Evolutionary conservation across 2,797 vertebrate genomes (phyloP).

Genomic region (Xenopus petersii): DNA sequence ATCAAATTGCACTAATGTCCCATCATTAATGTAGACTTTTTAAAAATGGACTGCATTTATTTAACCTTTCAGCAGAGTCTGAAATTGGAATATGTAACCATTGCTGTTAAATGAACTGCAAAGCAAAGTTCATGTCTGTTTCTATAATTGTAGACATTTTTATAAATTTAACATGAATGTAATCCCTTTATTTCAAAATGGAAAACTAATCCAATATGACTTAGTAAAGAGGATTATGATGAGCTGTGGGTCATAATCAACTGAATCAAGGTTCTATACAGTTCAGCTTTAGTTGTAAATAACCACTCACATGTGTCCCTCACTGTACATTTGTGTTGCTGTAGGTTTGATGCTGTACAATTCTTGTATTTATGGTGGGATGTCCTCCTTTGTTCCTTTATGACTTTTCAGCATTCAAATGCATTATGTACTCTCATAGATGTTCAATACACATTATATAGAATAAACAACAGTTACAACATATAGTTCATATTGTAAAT

Average conservation of each 20-base stretch:
- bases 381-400: too few relatives aligned
- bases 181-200: constrained; percentile 8
- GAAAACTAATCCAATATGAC: constrained; percentile 16
- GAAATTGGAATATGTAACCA: constrained; percentile 16
- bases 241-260: constrained; percentile 20
- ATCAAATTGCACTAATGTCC: constrained; percentile 5
- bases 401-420: too few relatives aligned
- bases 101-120: not conserved
- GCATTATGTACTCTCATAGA: too few relatives aligned
- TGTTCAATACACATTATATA: too few relatives aligned
- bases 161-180: constrained; percentile 11
- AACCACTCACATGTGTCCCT: constrained; percentile 3
- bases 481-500: too few relatives aligned
- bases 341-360: not conserved
- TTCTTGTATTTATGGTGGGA: too few relatives aligned
- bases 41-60: constrained; percentile 3
- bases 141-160: constrained; percentile 20
- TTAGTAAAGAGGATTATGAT: constrained; percentile 5
- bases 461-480: too few relatives aligned
- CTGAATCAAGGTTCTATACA: constrained; percentile 10
- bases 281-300: constrained; percentile 17
- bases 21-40: constrained; percentile 10
- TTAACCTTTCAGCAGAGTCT: constrained; percentile 20
- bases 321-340: constrained; percentile 4
- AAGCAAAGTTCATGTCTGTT: constrained; percentile 23